Percentiles rank a stretch among this genome's conserved stretches.
Conservation (phyloP, 2,797 vertebrate genomes). For the Hyperoplus immaculatus region DNA sequence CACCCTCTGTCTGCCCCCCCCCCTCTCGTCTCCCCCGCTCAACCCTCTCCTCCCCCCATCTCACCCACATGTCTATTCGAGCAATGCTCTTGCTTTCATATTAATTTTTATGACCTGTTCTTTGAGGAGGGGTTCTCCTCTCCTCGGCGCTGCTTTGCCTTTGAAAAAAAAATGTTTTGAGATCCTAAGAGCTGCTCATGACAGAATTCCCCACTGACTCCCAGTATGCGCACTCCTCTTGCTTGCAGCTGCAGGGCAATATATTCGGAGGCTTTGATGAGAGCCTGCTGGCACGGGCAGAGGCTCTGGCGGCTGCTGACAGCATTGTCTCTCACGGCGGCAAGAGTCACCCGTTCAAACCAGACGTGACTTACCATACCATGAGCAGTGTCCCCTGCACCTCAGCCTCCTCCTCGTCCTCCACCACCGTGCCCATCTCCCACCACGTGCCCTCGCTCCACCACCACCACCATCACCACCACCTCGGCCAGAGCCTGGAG, state of each 20-base stretch:
- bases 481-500: slow-evolving; percentile 91
- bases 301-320: slow-evolving; percentile 96
- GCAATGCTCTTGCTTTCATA: slow-evolving; percentile 90
- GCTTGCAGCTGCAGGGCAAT: slow-evolving; percentile 97
- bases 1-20: slow-evolving; percentile 61
- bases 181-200: slow-evolving; percentile 91
- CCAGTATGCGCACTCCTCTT: slow-evolving; percentile 89
- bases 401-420: slow-evolving; percentile 86
- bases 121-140: slow-evolving; percentile 89
- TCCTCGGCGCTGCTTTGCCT: slow-evolving; percentile 83
- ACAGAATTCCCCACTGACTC: slow-evolving; percentile 96
- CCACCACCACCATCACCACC: slow-evolving; percentile 86
- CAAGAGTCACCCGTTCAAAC: slow-evolving; percentile 94
- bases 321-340: slow-evolving; percentile 91
- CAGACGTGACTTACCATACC: slow-evolving; percentile 94
- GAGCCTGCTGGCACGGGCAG: slow-evolving; percentile 96
- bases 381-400: slow-evolving; percentile 95
- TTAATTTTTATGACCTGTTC: slow-evolving; percentile 99
- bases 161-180: slow-evolving; percentile 88
- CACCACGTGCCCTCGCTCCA: slow-evolving; percentile 85
- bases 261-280: slow-evolving; percentile 98
- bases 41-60: slow-evolving; percentile 30
- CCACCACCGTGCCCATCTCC: slow-evolving; percentile 88
- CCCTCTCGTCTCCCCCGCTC: slow-evolving; percentile 15
- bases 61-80: slow-evolving; percentile 89